Evolutionary conservation across 2,113 vertebrate genomes (phyloP).

Genomic region (Crocuta crocuta): DNA sequence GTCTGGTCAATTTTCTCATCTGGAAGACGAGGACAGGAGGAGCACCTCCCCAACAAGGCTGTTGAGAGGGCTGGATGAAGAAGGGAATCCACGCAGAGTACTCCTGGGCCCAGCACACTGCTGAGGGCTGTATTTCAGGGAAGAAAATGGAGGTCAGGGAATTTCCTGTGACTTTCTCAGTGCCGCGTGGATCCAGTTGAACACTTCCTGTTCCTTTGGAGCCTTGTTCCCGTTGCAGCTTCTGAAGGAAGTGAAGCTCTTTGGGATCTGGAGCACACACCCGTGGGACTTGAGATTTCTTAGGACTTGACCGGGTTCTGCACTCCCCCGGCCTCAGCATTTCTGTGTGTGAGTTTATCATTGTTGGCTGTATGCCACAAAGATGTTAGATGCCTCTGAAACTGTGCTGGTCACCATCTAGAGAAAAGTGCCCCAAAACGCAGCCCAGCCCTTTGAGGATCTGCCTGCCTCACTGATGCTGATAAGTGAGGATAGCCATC

Average conservation of each 20-base stretch:
- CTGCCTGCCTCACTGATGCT: background rate
- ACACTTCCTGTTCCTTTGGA: background rate
- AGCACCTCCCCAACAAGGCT: background rate
- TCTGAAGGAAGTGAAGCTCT: background rate
- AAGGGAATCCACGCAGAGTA: background rate
- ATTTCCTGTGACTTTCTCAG: background rate
- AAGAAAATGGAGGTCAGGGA: background rate
- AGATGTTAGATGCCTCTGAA: background rate
- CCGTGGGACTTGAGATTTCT: background rate
- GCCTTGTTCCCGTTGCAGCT: background rate
- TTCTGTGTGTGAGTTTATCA: background rate
- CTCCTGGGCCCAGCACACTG: too few species aligned
- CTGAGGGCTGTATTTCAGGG: background rate
- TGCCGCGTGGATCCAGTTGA: background rate
- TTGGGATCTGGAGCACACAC: background rate
- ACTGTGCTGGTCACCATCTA: background rate
- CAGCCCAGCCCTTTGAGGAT: background rate
- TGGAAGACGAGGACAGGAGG: background rate
- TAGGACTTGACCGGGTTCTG: background rate
- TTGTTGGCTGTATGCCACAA: background rate
- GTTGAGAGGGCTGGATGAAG: background rate
- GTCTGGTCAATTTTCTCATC: conserved; percentile 18
- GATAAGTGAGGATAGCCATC: background rate
- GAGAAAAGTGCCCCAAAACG: background rate
- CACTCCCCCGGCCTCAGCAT: background rate